Base-by-base conservation (phyloP, 92 coral and sea anemone species). In the Parazoanthus atlanticus region DNA sequence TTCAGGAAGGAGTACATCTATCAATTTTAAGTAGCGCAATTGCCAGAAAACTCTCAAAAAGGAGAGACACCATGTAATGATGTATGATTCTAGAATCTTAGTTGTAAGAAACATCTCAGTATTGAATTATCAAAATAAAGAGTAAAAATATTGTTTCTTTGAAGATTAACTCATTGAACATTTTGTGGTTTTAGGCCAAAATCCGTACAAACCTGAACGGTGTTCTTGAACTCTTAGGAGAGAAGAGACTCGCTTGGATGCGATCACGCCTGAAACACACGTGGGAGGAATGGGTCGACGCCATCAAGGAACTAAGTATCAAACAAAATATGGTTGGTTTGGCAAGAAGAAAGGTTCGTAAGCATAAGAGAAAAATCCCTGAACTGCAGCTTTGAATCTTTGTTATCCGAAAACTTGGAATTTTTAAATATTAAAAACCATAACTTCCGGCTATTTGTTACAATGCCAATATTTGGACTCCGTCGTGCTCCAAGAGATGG, bases 241-340 rank as follows among this genome's bases (percentile, higher is more conserved):
- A 89, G 31, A 61, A 82, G 29, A 71, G 81, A 15, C 89, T 56
- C 36, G 88, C 93, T 19, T 95, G 98, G 98, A 86, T 95, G 36
- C 80, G 94, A 69, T 91, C 87, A 65, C 88, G 98, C 56, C 78
- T 90, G 58, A 74, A 43, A 74, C 92, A 90, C 30, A 89, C 83
- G 17, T 95, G 96, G 96, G 61, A 88, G 13, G 90, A 93, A 26
- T 95, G 95, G 93, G 82, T 95, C 7, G 80, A 84, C 7, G 95
- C 96, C 61, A 72, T 86, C 30, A 88, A 85, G 52, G 85, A 82
- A 69, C 92, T 95, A 47, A 88, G 90, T 66, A 54, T 25, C 40
- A 93, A 74, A 33, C 89, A 49, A 58, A 86, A 83, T 26, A 46
- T 90, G 69, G 58, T 80, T 32, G 88, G 81, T 4, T 83, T 90